A percentile compares a stretch with the other conserved stretches of the same genome.
phyloP scores from a whole-genome alignment of 1,140 invertebrate genomes.

The Lepidurus apus region DNA sequence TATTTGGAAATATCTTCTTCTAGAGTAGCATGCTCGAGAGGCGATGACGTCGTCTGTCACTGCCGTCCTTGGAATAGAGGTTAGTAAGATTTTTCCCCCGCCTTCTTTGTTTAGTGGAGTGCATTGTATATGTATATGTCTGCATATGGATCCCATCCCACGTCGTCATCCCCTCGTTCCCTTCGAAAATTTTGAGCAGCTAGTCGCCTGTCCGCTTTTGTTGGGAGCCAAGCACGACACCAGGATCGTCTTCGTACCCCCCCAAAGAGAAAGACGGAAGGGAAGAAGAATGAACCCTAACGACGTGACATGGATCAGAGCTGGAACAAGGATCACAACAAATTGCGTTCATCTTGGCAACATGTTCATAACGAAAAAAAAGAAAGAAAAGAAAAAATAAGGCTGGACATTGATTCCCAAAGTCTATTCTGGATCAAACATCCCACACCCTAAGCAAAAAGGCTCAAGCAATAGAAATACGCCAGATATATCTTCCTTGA shows the following conservation, averaged over 20 bases:
- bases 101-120: not conserved
- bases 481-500: too few species aligned
- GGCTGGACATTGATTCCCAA: not conserved
- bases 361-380: not conserved
- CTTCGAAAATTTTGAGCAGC: not conserved
- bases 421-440: not conserved
- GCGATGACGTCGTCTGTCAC: not conserved
- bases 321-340: not conserved
- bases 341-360: conserved; percentile 8
- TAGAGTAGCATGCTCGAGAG: not conserved
- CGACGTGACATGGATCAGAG: not conserved
- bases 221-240: not conserved
- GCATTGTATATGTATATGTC: not conserved
- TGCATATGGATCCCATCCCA: not conserved
- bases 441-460: not conserved
- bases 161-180: not conserved
- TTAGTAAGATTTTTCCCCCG: not conserved
- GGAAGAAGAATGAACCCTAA: not conserved
- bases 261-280: not conserved
- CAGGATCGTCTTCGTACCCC: not conserved
- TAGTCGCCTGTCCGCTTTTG: not conserved
- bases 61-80: not conserved
- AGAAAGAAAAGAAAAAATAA: not conserved
- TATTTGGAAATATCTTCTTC: not conserved
- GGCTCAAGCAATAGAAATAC: too few species aligned